A percentile compares a stretch with the other conserved stretches of the same genome.
These are phyloP conservation scores for Trinorchestia longiramus DNA, from an alignment of 1,140 invertebrate genomes.

Conservation along the genomic window DNA sequence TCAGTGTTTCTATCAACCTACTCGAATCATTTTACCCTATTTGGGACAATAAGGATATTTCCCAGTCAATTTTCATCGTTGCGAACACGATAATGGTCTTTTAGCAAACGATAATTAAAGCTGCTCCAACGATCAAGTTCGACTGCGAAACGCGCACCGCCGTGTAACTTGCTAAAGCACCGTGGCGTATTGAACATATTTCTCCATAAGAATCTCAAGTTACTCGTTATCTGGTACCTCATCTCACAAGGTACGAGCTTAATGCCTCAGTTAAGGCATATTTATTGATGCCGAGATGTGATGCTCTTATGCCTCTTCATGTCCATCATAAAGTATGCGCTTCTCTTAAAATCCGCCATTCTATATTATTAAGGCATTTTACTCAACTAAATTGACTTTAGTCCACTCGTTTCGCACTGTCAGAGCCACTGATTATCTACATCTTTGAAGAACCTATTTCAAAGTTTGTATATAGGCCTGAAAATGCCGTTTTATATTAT, in stretches of 20 bases:
- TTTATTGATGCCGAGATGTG: slow-evolving; percentile 33
- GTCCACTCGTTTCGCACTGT: neutral
- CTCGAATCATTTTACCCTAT: neutral
- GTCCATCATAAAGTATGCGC: slow-evolving; percentile 10
- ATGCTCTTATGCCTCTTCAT: slow-evolving; percentile 24
- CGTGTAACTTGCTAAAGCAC: neutral
- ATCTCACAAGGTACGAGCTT: slow-evolving; percentile 24
- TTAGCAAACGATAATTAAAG: slow-evolving; percentile 2
- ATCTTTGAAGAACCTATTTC: neutral
- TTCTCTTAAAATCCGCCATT: neutral
- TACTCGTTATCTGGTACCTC: neutral
- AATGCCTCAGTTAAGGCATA: slow-evolving; percentile 44
- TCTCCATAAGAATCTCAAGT: slow-evolving; percentile 29
- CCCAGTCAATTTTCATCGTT: neutral
- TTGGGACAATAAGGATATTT: neutral
- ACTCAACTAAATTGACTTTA: neutral
- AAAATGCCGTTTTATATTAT: neutral
- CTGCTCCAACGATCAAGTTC: neutral
- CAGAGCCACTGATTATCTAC: neutral
- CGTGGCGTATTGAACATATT: slow-evolving; percentile 29
- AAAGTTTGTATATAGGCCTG: neutral
- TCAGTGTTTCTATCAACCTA: neutral
- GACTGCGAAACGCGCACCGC: neutral
- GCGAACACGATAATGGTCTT: neutral
- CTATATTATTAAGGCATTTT: neutral